Percentiles rank a stretch among this genome's conserved stretches.
phyloP scores from a whole-genome alignment of 2,797 vertebrate species.

The Xerus rutilus region DNA sequence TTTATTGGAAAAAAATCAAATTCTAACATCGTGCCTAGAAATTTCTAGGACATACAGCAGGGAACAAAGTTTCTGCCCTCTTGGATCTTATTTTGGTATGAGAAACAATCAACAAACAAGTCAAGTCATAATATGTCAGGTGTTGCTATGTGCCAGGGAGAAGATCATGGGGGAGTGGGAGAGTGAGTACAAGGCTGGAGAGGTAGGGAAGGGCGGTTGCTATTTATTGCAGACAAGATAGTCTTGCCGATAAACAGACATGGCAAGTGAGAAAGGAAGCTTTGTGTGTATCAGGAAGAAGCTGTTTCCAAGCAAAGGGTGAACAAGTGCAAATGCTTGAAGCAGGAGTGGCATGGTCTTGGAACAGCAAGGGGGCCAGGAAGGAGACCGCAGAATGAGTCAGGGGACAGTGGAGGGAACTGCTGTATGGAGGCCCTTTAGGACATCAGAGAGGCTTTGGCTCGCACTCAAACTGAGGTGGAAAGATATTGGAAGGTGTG shows the following conservation, averaged over 20 bases:
- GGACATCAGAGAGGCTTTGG: neutral
- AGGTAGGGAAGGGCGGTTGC: neutral
- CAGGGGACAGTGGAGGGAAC: neutral
- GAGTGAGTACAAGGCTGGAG: neutral
- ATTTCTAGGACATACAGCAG: neutral
- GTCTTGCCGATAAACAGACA: neutral
- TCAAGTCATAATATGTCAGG: neutral
- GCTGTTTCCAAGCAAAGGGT: neutral
- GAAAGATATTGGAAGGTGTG: neutral
- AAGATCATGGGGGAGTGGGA: neutral
- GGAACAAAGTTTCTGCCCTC: neutral
- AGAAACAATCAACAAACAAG: neutral
- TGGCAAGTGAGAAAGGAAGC: neutral
- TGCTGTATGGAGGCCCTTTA: neutral
- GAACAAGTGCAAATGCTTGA: neutral
- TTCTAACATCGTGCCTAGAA: neutral
- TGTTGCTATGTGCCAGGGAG: neutral
- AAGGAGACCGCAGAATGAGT: neutral
- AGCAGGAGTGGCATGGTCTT: neutral
- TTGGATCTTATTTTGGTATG: neutral
- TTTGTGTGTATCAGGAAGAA: neutral
- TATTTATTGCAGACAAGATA: neutral
- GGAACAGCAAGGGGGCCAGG: neutral
- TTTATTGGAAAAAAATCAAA: neutral
- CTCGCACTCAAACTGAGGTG: neutral